Base-by-base conservation (phyloP, 2,797 vertebrate species). In the Alectoris magna region DNA sequence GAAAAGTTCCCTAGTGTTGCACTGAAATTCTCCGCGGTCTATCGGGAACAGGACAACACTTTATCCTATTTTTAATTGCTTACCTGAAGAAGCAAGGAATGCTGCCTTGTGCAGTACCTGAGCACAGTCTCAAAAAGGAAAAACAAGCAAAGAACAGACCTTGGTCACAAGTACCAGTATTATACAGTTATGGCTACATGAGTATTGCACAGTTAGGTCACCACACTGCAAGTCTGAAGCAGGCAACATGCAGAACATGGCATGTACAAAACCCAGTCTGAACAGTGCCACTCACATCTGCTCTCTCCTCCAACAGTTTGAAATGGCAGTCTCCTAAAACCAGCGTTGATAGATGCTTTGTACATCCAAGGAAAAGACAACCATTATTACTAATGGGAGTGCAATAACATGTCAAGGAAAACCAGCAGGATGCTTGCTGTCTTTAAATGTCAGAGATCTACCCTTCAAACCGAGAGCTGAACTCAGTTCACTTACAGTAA, bases 401-500 rank as follows among this genome's bases (percentile, higher is more conserved):
- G 38, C 3, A 53, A 75, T 58, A 76, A 39, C 36, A 51, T 0
- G 34, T 69, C 58, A 59, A 29, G 38, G 43, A 84, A 46, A 73
- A 58, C 31, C 74, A 87, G 21, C 9, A 82, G 55, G 71, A 74
- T 6, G 3, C 44, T 18, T 23, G 44, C 73, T 38, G 39, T 72
- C 86, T 62, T 19, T 39, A 55, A 36, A 38, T 19, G 63, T 53
- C 74, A 36, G 26, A 79, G 39, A 41, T 55, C 22, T 83, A 91
- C 96, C 97, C 96, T 97, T 97, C 98, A 98, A 98, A 55, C 41
- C 36, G 94, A 94, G 94, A 91, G 91, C 63, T 87, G 66, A 89
- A 93, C 97, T 97, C 60, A 22, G 13, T 14, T 78, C 43, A 11
- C 70, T 96, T 90, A 96, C 78, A 93, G 96, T 90, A 97, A 97